Evolutionary conservation across 1,140 invertebrate genomes (phyloP).

Genomic region (Drosophila pachea): DNA sequence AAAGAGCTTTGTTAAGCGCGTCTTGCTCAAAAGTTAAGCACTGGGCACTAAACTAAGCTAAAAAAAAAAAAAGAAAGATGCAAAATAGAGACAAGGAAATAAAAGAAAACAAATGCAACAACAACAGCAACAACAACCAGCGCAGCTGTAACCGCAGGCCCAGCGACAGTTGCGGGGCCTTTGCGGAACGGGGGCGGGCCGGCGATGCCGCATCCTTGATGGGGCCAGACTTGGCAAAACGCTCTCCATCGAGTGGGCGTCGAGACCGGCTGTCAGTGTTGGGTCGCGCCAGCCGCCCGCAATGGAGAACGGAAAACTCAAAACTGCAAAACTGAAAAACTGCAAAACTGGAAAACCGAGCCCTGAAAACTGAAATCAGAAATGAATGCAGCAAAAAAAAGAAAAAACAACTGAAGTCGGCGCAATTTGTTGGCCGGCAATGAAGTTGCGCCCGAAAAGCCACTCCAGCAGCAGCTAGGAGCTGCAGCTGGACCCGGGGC

Average conservation of each 20-base stretch:
- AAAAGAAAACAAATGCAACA: slow-evolving; percentile 11
- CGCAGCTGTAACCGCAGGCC: slow-evolving; percentile 30
- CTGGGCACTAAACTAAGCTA: slow-evolving; percentile 5
- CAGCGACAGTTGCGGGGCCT: slow-evolving; percentile 32
- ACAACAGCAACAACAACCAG: slow-evolving; percentile 8
- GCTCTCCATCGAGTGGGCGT: slow-evolving; percentile 22
- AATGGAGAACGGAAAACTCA: slow-evolving; percentile 31
- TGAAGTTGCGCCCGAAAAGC: slow-evolving; percentile 33
- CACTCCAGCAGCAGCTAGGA: too few species aligned
- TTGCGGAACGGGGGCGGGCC: background rate
- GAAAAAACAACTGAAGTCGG: slow-evolving; percentile 44
- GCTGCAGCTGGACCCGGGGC: too few species aligned
- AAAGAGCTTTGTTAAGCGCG: slow-evolving; percentile 6
- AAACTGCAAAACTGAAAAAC: background rate
- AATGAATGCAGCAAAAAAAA: slow-evolving; percentile 30
- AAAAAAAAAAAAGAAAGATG: too few species aligned
- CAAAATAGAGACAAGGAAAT: too few species aligned
- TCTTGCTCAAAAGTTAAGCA: slow-evolving; percentile 30
- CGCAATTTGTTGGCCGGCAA: slow-evolving; percentile 50
- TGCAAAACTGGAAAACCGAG: slow-evolving; percentile 30
- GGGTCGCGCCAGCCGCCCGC: slow-evolving; percentile 21
- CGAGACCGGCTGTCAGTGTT: slow-evolving; percentile 51
- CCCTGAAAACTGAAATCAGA: slow-evolving; percentile 9
- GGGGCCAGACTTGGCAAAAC: slow-evolving; percentile 35
- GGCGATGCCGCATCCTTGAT: slow-evolving; percentile 5